phyloP scores from a whole-genome alignment of 1,140 invertebrate genomes.

The Tetramorium simillimum region DNA sequence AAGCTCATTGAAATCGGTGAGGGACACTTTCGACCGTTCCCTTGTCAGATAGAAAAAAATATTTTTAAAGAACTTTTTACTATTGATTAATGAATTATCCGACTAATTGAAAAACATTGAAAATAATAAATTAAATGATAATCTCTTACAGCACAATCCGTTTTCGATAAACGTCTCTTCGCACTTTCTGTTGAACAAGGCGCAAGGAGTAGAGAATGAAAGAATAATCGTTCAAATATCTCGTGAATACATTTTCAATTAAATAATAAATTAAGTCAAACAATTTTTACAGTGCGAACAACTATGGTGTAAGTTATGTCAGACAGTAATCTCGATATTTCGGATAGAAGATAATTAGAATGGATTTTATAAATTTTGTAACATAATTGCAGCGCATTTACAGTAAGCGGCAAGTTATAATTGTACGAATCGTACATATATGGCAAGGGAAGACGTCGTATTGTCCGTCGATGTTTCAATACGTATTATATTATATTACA shows the following conservation, averaged over 20 bases:
- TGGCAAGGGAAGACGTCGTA: background rate
- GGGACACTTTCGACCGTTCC: no score
- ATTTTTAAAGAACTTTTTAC: background rate
- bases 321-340: slow-evolving; percentile 14
- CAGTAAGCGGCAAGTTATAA: slow-evolving; percentile 5
- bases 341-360: slow-evolving; percentile 10
- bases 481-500: background rate
- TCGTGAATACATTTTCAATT: slow-evolving; percentile 27
- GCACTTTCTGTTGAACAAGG: background rate
- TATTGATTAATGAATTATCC: background rate
- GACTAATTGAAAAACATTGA: background rate
- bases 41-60: background rate
- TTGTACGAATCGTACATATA: background rate
- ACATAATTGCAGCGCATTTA: background rate
- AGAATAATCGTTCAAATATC: slow-evolving; percentile 22
- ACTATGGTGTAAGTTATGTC: background rate
- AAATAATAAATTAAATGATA: background rate
- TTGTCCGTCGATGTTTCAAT: background rate
- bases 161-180: background rate
- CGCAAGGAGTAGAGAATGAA: slow-evolving; percentile 27
- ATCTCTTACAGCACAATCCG: background rate
- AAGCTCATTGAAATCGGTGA: no score
- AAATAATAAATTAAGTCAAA: slow-evolving; percentile 47
- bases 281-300: background rate
- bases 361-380: background rate